phyloP scores from a whole-genome alignment of 1,140 invertebrate genomes.

The Aphis craccivora region DNA sequence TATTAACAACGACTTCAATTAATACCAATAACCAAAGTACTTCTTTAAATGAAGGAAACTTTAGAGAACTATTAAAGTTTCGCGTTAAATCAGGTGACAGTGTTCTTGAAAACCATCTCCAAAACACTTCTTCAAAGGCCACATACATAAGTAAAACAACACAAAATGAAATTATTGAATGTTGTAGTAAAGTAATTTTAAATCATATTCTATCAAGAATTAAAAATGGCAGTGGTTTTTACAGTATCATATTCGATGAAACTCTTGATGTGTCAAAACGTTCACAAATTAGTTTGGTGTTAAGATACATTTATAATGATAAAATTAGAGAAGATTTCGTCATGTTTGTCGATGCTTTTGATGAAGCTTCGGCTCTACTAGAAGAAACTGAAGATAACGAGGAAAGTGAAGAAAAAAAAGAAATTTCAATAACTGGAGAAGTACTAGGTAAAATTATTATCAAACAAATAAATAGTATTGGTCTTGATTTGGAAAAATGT shows the following conservation, averaged over 20 bases:
- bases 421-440: conserved; percentile 37
- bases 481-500: conserved; percentile 9
- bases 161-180: no score
- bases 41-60: no score
- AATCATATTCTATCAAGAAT: no score
- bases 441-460: conserved; percentile 21
- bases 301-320: conserved; percentile 33
- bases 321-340: not conserved
- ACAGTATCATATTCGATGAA: conserved; percentile 23
- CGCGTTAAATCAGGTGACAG: no score
- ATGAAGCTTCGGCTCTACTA: not conserved
- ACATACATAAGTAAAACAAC: no score
- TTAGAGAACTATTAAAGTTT: no score
- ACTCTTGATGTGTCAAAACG: conserved; percentile 1
- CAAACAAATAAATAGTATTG: not conserved
- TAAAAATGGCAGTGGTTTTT: not conserved
- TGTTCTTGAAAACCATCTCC: no score
- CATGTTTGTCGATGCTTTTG: conserved; percentile 13
- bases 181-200: no score
- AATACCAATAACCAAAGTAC: no score
- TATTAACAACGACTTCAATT: no score
- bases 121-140: no score
- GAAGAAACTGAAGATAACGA: not conserved
- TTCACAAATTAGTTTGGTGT: conserved; percentile 3
- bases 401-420: not conserved